Percentiles rank a stretch among this genome's conserved stretches.
Evolutionary conservation across 2,888 invertebrate genomes (phyloP).

Genomic region (Volucella inflata): DNA sequence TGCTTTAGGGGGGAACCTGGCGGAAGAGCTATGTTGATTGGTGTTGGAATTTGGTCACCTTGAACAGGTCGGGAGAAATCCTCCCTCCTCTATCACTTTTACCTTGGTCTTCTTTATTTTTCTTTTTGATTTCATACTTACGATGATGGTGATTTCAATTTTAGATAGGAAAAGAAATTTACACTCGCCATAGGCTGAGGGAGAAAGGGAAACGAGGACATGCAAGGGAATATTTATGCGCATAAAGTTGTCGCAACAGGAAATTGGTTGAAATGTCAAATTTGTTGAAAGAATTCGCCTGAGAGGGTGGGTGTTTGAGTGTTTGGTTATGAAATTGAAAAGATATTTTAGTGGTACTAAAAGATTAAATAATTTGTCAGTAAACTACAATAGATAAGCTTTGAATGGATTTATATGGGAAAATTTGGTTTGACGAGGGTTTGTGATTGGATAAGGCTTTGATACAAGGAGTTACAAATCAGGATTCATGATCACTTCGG

Average conservation of each 20-base stretch:
- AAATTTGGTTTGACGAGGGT: no score
- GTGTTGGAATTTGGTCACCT: constrained; percentile 40
- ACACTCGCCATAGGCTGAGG: neutral
- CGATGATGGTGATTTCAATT: constrained; percentile 47
- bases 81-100: no score
- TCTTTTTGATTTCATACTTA: neutral
- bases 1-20: constrained; percentile 16
- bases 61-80: neutral
- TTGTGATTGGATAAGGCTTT: no score
- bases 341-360: no score
- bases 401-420: no score
- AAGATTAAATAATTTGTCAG: no score
- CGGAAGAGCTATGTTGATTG: constrained; percentile 51
- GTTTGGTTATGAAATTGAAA: constrained; percentile 6
- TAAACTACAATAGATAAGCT: no score
- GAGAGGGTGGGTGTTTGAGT: neutral
- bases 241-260: neutral
- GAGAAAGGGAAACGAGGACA: neutral
- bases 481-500: no score
- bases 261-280: constrained; percentile 19
- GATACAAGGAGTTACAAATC: no score
- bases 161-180: constrained; percentile 42
- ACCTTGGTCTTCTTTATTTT: neutral
- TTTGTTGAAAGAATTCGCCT: neutral
- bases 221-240: constrained; percentile 16